Evolutionary conservation across 2,797 vertebrate genomes (phyloP).

Genomic region (Arnoldichthys spilopterus): DNA sequence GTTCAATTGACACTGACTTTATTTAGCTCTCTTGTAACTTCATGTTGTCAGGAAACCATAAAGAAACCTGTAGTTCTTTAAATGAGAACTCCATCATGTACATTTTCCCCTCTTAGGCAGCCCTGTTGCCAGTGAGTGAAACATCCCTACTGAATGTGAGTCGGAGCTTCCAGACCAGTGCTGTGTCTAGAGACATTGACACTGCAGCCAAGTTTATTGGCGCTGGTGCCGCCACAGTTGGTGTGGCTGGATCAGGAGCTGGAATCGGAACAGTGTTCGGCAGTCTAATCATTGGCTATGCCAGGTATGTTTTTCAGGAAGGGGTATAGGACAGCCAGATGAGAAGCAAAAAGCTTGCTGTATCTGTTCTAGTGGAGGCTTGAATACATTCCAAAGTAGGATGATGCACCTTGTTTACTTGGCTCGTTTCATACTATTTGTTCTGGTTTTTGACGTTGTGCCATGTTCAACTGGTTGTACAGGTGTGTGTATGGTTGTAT

Average conservation of each 20-base stretch:
- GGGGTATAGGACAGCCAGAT: not conserved
- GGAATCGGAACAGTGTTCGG: constrained; percentile 95
- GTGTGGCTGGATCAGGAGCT: constrained; percentile 93
- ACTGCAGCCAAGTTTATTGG: constrained; percentile 97
- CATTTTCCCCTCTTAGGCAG: constrained; percentile 3
- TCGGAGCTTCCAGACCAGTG: constrained; percentile 85
- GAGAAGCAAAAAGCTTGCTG: not conserved
- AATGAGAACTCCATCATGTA: no score
- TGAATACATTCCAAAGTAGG: not conserved
- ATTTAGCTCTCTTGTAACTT: no score
- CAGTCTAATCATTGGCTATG: constrained; percentile 96
- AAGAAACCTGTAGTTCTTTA: no score
- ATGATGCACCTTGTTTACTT: not conserved
- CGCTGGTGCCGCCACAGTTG: constrained; percentile 94
- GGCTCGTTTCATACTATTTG: not conserved
- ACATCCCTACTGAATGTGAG: constrained; percentile 64
- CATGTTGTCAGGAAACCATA: no score
- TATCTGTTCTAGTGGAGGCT: not conserved
- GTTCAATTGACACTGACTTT: no score
- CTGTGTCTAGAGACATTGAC: constrained; percentile 86
- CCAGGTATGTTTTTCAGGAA: constrained; percentile 77
- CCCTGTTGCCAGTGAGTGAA: constrained; percentile 70
- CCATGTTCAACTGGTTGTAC: not conserved
- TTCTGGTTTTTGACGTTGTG: not conserved
- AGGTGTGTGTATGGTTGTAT: no score